These are phyloP conservation scores for Porites lutea DNA, from an alignment of 64 coral and sea anemone genomes.

Conservation along the genomic window DNA sequence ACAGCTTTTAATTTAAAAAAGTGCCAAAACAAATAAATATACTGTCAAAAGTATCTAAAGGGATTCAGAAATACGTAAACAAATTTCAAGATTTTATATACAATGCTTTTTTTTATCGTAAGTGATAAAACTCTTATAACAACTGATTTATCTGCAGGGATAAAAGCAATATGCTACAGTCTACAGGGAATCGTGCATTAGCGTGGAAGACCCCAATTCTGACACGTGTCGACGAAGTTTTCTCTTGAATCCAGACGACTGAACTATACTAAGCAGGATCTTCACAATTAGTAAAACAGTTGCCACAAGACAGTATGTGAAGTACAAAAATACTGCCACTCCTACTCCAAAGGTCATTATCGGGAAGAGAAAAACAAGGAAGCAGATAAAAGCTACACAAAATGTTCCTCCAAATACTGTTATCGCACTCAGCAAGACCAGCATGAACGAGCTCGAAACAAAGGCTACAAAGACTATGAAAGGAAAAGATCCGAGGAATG, in stretches of 20 bases:
- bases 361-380: neutral
- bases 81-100: too few species aligned
- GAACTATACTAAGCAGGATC: neutral
- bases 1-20: too few species aligned
- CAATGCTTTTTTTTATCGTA: too few species aligned
- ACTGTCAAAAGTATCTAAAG: too few species aligned
- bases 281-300: neutral
- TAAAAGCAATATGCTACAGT: neutral
- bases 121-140: neutral
- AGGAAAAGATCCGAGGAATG: neutral
- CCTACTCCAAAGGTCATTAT: neutral
- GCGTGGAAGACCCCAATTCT: neutral
- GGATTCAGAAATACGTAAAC: too few species aligned
- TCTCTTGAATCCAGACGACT: neutral
- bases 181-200: neutral
- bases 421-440: neutral
- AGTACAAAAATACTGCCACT: neutral
- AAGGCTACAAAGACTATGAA: constrained; percentile 1
- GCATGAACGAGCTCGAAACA: constrained; percentile 27
- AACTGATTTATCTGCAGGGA: neutral
- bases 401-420: constrained; percentile 13
- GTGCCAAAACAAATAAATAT: too few species aligned
- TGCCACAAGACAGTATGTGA: neutral
- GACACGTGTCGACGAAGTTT: neutral
- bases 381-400: neutral